Evolutionary conservation across 2,113 vertebrate genomes (phyloP).

Genomic region (Oreochromis niloticus): DNA sequence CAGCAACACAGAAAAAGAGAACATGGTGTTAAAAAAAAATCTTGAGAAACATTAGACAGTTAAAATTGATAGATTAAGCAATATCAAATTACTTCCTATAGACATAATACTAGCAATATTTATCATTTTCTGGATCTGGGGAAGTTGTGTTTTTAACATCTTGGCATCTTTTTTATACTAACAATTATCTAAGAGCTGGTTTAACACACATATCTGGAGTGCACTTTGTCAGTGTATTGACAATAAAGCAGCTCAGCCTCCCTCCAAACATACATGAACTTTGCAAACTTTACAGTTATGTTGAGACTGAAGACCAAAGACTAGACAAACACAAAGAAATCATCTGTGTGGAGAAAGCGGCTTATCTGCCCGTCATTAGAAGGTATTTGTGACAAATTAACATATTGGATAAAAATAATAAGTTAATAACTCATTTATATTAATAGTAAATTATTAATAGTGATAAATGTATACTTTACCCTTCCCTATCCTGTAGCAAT

Average conservation of each 20-base stretch:
- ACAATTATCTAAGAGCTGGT: neutral
- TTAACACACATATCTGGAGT: neutral
- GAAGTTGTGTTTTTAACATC: fast-evolving
- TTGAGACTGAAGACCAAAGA: neutral
- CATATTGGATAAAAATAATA: neutral
- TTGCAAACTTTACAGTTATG: neutral
- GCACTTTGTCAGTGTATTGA: fast-evolving
- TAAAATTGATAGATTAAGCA: neutral
- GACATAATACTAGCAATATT: neutral
- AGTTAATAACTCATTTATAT: neutral
- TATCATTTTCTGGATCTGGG: neutral
- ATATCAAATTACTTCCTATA: neutral
- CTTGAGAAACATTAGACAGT: neutral
- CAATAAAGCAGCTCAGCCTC: neutral
- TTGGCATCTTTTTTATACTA: neutral
- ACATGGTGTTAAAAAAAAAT: neutral
- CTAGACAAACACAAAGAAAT: neutral
- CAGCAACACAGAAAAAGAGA: neutral
- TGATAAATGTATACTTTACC: neutral
- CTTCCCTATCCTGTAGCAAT: neutral
- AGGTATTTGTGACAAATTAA: neutral
- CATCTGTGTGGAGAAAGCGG: neutral
- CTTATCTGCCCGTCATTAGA: neutral
- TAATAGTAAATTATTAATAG: too few species aligned
- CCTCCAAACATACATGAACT: neutral